Evolutionary conservation across 2,113 vertebrate genomes (phyloP).

Genomic region (Paradoxurus hermaphroditus): DNA sequence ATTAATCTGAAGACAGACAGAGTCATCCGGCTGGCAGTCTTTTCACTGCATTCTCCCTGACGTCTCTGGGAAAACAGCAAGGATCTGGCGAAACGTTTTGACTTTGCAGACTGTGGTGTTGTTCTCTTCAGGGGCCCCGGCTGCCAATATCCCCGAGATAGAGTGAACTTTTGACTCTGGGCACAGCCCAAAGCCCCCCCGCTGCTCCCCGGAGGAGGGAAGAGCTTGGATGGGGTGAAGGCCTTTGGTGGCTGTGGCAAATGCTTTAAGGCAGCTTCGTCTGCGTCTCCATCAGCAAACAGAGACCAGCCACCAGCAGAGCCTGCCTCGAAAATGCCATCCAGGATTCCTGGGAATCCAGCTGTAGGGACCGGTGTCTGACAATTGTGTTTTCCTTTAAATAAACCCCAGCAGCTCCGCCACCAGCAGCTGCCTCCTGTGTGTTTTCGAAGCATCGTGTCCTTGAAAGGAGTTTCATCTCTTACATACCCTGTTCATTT

Average conservation of each 20-base stretch:
- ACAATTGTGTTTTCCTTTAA: constrained; percentile 51
- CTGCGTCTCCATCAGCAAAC: constrained; percentile 72
- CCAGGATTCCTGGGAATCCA: constrained; percentile 59
- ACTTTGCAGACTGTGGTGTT: neutral
- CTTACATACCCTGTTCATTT: neutral
- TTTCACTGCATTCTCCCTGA: neutral
- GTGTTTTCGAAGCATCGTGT: neutral
- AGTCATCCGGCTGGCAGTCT: neutral
- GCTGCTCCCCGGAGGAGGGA: constrained; percentile 56
- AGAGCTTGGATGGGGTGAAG: constrained; percentile 49
- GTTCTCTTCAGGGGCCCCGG: neutral
- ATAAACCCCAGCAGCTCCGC: neutral
- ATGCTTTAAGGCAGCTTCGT: constrained; percentile 75
- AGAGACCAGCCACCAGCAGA: constrained; percentile 67
- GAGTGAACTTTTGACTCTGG: constrained; percentile 78
- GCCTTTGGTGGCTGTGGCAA: constrained; percentile 67
- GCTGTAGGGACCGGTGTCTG: constrained; percentile 29
- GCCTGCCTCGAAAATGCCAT: constrained; percentile 63
- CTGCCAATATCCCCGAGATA: neutral
- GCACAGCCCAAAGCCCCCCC: constrained; percentile 31
- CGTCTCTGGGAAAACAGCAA: constrained; percentile 14
- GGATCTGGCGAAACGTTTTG: neutral
- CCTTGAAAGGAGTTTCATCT: constrained; percentile 49
- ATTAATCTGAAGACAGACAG: neutral
- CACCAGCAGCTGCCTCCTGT: neutral